These are phyloP conservation scores for Leptobrachium leishanense DNA, from an alignment of 2,113 vertebrate genomes.

Conservation along the genomic window DNA sequence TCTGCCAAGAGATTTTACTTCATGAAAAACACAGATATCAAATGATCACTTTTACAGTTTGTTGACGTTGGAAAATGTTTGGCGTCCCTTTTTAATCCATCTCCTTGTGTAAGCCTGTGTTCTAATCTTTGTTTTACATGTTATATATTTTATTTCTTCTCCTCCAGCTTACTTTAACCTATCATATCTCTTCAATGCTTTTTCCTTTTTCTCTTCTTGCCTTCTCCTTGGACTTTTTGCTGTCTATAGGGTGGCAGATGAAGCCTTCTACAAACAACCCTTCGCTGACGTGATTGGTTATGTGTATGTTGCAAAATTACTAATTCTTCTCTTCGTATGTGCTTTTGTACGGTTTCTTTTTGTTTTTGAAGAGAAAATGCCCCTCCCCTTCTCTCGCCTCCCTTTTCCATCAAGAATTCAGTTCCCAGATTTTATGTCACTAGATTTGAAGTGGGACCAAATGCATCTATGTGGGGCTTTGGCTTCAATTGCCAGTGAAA, in stretches of 20 bases:
- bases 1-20: too few species aligned
- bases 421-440: too few species aligned
- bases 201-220: conserved; percentile 84
- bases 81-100: too few species aligned
- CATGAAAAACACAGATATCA: too few species aligned
- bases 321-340: conserved; percentile 66
- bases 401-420: too few species aligned
- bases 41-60: too few species aligned
- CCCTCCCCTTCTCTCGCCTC: too few species aligned
- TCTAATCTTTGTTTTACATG: not conserved
- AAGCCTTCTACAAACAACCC: conserved; percentile 99
- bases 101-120: not conserved
- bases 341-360: conserved; percentile 8
- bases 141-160: not conserved
- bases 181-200: conserved; percentile 77
- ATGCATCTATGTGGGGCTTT: too few species aligned
- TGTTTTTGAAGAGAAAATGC: too few species aligned
- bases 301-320: conserved; percentile 99
- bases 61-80: too few species aligned
- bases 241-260: conserved; percentile 90
- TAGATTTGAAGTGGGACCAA: too few species aligned
- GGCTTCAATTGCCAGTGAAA: too few species aligned
- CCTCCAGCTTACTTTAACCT: conserved; percentile 2
- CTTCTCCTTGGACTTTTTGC: conserved; percentile 81
- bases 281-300: conserved; percentile 99